Evolutionary conservation across 2,888 invertebrate genomes (phyloP).

Genomic region (Cyrtodaria siliqua): DNA sequence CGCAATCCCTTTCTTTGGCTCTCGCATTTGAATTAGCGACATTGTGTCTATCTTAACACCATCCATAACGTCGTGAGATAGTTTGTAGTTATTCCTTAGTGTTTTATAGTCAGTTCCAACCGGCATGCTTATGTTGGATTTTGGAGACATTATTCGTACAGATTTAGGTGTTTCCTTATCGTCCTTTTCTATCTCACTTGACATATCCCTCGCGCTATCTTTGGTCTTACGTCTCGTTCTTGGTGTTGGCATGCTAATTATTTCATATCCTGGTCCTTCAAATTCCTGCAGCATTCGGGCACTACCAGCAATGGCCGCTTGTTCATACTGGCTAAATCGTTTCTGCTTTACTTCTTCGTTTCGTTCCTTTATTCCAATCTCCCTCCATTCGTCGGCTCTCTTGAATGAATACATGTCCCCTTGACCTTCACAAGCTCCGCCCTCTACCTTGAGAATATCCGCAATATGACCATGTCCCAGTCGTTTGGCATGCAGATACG

Average conservation of each 20-base stretch:
- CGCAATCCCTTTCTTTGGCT: constrained; percentile 57
- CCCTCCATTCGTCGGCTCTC: constrained; percentile 77
- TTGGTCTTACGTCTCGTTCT: constrained; percentile 13
- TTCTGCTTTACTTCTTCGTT: constrained; percentile 58
- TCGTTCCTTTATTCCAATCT: constrained; percentile 75
- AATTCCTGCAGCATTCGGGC: constrained; percentile 64
- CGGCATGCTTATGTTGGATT: constrained; percentile 31
- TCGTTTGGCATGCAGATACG: constrained; percentile 79
- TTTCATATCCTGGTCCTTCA: constrained; percentile 55
- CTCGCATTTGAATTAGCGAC: constrained; percentile 68
- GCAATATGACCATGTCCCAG: constrained; percentile 76
- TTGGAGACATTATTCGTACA: constrained; percentile 46
- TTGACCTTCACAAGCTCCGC: constrained; percentile 71
- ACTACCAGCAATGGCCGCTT: constrained; percentile 68
- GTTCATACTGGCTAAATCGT: constrained; percentile 56
- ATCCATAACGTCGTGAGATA: constrained; percentile 9
- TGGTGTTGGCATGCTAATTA: constrained; percentile 48
- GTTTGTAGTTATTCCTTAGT: constrained; percentile 7
- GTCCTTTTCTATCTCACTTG: not conserved
- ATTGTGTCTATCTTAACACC: constrained; percentile 48
- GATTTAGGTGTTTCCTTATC: constrained; percentile 33
- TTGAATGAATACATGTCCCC: constrained; percentile 71
- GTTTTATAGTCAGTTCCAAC: constrained; percentile 17
- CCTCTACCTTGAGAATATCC: constrained; percentile 70
- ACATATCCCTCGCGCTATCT: constrained; percentile 2